Conservation (phyloP, 2,113 vertebrate genomes). For the Ophiodon elongatus region DNA sequence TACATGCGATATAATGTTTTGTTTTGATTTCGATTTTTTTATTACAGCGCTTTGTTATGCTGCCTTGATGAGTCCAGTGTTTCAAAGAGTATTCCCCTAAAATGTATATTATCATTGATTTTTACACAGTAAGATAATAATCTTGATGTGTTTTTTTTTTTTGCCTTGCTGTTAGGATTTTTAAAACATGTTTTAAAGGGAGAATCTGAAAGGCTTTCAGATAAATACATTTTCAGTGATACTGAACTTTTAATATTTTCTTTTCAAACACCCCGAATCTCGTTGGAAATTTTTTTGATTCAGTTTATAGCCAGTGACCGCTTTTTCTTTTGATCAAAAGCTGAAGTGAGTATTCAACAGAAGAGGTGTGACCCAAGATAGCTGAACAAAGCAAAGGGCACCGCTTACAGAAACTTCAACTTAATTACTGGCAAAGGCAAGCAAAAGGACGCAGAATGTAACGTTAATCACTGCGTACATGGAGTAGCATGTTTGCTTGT, state of each 20-base stretch:
- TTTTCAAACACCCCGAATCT: neutral
- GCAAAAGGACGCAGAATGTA: neutral
- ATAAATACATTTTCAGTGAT: neutral
- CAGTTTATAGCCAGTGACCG: neutral
- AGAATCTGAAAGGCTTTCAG: neutral
- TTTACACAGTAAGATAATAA: neutral
- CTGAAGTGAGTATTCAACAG: neutral
- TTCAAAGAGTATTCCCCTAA: neutral
- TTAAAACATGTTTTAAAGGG: neutral
- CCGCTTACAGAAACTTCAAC: slow-evolving; percentile 1
- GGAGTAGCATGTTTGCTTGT: neutral
- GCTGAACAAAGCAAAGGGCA: neutral
- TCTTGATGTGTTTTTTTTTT: neutral
- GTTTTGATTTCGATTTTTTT: too few relatives aligned
- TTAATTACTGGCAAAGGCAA: neutral
- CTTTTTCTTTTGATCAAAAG: neutral
- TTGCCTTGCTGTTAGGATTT: neutral
- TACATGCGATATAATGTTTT: neutral
- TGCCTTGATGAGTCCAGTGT: neutral
- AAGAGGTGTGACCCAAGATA: neutral
- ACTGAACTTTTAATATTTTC: neutral
- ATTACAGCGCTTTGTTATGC: neutral
- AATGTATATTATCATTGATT: neutral
- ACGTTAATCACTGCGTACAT: neutral
- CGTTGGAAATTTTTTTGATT: neutral